Conservation (phyloP, 2,113 vertebrate species). For the Hassar affinis region DNA sequence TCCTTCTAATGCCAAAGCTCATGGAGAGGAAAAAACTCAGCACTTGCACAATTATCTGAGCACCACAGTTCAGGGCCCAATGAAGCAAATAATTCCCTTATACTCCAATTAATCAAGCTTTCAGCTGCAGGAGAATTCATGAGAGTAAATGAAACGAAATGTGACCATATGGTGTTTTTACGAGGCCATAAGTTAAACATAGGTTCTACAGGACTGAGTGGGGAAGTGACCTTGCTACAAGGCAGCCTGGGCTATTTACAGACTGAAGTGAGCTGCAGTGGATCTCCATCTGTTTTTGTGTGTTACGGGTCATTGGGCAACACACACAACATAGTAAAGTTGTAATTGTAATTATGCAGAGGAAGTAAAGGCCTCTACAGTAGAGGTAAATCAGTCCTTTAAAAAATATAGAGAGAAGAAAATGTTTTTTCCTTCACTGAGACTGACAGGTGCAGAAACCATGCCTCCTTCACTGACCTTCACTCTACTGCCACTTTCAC, state of each 20-base stretch:
- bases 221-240: conserved; percentile 29
- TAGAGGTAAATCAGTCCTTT: neutral
- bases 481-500: neutral
- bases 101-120: conserved; percentile 49
- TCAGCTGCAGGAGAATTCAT: conserved; percentile 9
- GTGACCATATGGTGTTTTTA: conserved; percentile 45
- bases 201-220: conserved; percentile 13
- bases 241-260: conserved; percentile 53
- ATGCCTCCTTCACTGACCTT: neutral
- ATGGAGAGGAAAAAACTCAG: neutral
- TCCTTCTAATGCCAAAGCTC: neutral
- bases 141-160: conserved; percentile 25
- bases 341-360: conserved; percentile 4
- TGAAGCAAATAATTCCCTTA: conserved; percentile 47
- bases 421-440: neutral
- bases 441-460: neutral
- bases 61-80: conserved; percentile 34
- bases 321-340: conserved; percentile 13
- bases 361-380: neutral
- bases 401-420: neutral
- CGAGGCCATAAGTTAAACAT: conserved; percentile 38
- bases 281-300: conserved; percentile 11
- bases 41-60: conserved; percentile 43
- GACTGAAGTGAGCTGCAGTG: neutral
- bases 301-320: conserved; percentile 11